Evolutionary conservation across 2,888 invertebrate species (phyloP).

Genomic region (Watsonalla cultraria): DNA sequence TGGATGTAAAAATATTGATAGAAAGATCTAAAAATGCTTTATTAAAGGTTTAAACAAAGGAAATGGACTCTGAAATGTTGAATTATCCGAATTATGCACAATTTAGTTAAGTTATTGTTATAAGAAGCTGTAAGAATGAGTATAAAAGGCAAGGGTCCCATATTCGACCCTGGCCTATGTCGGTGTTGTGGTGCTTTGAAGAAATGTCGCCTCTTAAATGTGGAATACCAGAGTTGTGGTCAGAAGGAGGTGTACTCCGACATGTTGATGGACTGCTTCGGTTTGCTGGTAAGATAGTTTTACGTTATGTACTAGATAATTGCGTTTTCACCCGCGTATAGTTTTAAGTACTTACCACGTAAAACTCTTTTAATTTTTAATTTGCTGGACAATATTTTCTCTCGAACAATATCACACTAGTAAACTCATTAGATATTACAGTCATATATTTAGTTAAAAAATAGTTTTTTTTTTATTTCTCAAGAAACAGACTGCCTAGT

Average conservation of each 20-base stretch:
- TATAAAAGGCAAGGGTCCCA: constrained; percentile 44
- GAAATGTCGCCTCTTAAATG: constrained; percentile 60
- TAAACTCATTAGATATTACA: no score
- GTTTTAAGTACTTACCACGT: not conserved
- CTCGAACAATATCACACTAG: no score
- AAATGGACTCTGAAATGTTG: no score
- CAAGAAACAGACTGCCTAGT: no score
- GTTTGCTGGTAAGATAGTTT: constrained; percentile 48
- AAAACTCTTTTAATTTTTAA: not conserved
- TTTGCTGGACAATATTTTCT: no score
- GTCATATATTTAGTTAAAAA: no score
- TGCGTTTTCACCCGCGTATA: not conserved
- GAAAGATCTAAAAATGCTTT: no score
- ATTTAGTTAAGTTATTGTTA: not conserved
- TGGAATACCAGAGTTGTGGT: constrained; percentile 59
- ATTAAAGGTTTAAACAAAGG: no score
- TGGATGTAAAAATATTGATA: no score
- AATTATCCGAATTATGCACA: no score
- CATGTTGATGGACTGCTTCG: constrained; percentile 68
- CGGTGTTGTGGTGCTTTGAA: constrained; percentile 62
- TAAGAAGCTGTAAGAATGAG: constrained; percentile 34
- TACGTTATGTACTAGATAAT: not conserved
- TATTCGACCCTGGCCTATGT: constrained; percentile 61
- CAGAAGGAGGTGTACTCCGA: constrained; percentile 63
- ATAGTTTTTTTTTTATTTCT: no score